Evolutionary conservation across 2,113 vertebrate genomes (phyloP).

Genomic region (Myotis yumanensis): DNA sequence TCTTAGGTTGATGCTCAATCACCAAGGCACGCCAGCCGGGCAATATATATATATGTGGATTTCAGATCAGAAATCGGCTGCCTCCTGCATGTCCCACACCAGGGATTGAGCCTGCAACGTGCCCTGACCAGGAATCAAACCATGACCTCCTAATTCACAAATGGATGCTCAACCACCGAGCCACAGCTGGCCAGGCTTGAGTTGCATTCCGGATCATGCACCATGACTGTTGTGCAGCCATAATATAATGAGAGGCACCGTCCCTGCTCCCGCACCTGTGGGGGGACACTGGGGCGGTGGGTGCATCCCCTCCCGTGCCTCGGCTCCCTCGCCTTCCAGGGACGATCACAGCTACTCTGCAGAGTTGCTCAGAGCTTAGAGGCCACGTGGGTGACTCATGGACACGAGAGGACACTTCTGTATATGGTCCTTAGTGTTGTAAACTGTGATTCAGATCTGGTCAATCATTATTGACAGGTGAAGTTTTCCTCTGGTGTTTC

Average conservation of each 20-base stretch:
- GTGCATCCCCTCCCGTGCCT: background rate
- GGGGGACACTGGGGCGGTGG: background rate
- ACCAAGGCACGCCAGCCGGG: too few species aligned
- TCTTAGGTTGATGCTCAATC: too few species aligned
- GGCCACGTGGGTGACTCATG: background rate
- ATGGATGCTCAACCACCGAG: too few species aligned
- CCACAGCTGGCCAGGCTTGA: too few species aligned
- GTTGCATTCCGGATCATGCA: background rate
- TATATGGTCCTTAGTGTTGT: background rate
- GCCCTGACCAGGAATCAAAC: too few species aligned
- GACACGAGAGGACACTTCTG: too few species aligned
- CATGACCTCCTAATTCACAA: too few species aligned
- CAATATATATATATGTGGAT: too few species aligned
- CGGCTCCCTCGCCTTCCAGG: background rate
- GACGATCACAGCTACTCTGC: fast-evolving
- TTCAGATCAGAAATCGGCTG: too few species aligned
- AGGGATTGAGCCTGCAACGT: too few species aligned
- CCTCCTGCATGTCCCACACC: too few species aligned
- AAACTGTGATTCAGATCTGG: fast-evolving
- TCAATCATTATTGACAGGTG: fast-evolving
- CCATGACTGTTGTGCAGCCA: fast-evolving
- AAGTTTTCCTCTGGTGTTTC: background rate
- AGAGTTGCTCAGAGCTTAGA: background rate
- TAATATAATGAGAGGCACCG: fast-evolving
- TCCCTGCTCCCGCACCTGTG: background rate